Evolutionary conservation across 2,113 vertebrate genomes (phyloP).

Genomic region (Oncorhynchus keta): DNA sequence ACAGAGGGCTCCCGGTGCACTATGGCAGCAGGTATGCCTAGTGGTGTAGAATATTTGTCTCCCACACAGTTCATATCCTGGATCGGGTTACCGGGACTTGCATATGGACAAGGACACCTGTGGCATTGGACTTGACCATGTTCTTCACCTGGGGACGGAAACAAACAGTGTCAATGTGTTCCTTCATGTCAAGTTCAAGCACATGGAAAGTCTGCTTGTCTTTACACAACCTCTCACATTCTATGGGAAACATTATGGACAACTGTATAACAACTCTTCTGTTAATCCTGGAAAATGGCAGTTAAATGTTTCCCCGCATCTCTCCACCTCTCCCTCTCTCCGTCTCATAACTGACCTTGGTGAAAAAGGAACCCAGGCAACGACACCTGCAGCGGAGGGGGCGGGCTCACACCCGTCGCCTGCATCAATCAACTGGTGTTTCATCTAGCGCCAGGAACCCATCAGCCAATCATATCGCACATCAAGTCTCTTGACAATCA

Average conservation of each 20-base stretch:
- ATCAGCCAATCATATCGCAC: slow-evolving; percentile 77
- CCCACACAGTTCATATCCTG: slow-evolving; percentile 75
- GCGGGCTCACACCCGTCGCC: slow-evolving; percentile 67
- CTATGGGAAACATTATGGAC: neutral
- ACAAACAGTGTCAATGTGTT: neutral
- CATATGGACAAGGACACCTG: slow-evolving; percentile 73
- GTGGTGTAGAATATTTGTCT: slow-evolving; percentile 56
- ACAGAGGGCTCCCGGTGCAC: slow-evolving; percentile 66
- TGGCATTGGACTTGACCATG: slow-evolving; percentile 72
- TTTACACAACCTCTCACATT: neutral
- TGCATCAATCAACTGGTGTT: slow-evolving; percentile 59
- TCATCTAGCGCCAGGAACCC: slow-evolving; percentile 44
- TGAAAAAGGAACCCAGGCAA: slow-evolving; percentile 78
- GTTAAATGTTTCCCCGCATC: neutral
- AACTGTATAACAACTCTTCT: neutral
- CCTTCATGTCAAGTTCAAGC: neutral
- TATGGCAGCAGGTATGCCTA: slow-evolving; percentile 75
- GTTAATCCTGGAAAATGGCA: neutral
- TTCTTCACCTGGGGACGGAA: slow-evolving; percentile 58
- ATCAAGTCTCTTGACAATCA: slow-evolving; percentile 72
- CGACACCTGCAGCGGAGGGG: slow-evolving; percentile 49
- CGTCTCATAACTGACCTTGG: slow-evolving; percentile 61
- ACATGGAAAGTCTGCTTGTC: neutral
- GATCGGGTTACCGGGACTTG: slow-evolving; percentile 61
- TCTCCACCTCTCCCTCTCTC: neutral